phyloP scores from a whole-genome alignment of 1,140 invertebrate species.

The roundworm (Caenorhabditis elegans) region DNA sequence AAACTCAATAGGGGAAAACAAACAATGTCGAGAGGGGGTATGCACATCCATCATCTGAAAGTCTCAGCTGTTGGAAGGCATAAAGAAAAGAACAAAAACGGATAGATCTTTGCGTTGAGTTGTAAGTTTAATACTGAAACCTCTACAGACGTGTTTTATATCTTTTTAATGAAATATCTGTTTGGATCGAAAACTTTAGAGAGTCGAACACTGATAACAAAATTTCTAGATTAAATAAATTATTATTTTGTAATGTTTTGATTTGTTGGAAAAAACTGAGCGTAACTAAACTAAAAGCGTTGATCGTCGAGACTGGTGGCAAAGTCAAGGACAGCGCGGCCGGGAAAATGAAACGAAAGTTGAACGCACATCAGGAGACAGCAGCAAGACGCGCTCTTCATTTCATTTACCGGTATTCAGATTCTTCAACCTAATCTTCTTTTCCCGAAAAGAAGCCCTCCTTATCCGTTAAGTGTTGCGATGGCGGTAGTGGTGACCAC shows the following conservation, averaged over 20 bases:
- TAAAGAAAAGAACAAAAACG: not conserved
- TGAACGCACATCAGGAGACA: not conserved
- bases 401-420: constrained; percentile 25
- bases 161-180: too few species aligned
- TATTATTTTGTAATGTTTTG: too few species aligned
- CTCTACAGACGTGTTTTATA: too few species aligned
- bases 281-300: not conserved
- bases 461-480: constrained; percentile 31
- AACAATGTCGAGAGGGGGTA: not conserved
- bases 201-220: too few species aligned
- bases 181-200: too few species aligned
- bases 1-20: not conserved
- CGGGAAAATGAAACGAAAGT: not conserved
- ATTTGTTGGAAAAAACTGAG: too few species aligned
- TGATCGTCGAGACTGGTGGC: constrained; percentile 16
- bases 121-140: not conserved
- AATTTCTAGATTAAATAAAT: too few species aligned
- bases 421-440: constrained; percentile 30
- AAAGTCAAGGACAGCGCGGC: not conserved
- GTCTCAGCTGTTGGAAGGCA: constrained; percentile 17
- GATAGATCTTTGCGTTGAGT: not conserved
- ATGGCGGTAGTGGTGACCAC: not conserved
- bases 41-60: constrained; percentile 20
- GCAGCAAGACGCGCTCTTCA: not conserved
- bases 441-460: not conserved